Conservation (phyloP, 92 coral and sea anemone genomes). For the Chrysogorgia sp. region DNA sequence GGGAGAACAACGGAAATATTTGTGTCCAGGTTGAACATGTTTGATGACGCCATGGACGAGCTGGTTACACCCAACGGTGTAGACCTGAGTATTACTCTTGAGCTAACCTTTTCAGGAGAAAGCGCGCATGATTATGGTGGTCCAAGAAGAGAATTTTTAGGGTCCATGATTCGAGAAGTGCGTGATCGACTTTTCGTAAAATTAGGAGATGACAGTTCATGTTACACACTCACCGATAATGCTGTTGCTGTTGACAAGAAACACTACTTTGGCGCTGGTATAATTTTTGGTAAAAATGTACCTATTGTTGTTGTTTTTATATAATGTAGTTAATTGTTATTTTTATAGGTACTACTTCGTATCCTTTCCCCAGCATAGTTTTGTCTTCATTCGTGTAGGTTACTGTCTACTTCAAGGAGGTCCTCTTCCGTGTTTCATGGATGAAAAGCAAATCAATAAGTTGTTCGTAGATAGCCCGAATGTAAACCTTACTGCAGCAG, state of each 20-base stretch:
- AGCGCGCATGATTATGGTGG: conserved; percentile 59
- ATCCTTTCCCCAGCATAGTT: neutral
- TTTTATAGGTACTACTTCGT: neutral
- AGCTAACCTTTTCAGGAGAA: conserved; percentile 55
- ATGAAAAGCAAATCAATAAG: conserved; percentile 33
- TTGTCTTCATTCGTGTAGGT: conserved; percentile 28
- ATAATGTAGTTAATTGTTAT: neutral
- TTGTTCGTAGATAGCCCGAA: conserved; percentile 7
- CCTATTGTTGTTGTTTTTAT: too few relatives aligned
- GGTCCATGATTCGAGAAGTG: conserved; percentile 37
- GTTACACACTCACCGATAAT: conserved; percentile 5
- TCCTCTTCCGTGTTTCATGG: conserved; percentile 61
- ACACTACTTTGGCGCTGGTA: conserved; percentile 52
- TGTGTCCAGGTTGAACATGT: conserved; percentile 27
- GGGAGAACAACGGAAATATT: conserved; percentile 59
- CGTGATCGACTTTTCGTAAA: conserved; percentile 40
- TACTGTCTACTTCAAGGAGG: conserved; percentile 67
- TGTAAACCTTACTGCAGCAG: conserved; percentile 22
- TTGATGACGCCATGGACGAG: conserved; percentile 57
- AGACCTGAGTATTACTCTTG: conserved; percentile 53
- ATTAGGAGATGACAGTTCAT: neutral
- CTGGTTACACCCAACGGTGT: conserved; percentile 6
- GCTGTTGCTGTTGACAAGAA: conserved; percentile 8
- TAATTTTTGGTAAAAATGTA: conserved; percentile 53
- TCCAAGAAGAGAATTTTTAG: conserved; percentile 59